Conservation (phyloP, 2,888 invertebrate genomes). For the Crossocerus cetratus region DNA sequence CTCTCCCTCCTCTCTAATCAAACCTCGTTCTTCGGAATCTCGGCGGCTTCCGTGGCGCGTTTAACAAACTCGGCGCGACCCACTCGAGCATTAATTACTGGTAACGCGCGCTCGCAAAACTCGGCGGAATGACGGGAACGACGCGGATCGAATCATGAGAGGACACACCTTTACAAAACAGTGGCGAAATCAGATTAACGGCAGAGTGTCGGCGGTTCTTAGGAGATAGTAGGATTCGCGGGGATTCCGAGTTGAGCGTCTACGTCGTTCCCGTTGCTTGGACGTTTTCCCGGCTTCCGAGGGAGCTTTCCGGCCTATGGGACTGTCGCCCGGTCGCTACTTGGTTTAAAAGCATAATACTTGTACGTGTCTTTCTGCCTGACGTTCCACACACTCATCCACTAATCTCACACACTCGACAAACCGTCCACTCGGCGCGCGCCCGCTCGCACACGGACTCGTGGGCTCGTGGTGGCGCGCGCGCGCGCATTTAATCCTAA, state of each 20-base stretch:
- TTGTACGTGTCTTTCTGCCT: slow-evolving; percentile 20
- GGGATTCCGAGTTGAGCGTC: background rate
- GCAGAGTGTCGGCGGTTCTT: too few relatives aligned
- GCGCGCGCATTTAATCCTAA: slow-evolving; percentile 36
- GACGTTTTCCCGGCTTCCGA: slow-evolving; percentile 49
- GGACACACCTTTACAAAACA: background rate
- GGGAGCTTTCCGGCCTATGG: slow-evolving; percentile 48
- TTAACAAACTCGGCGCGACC: background rate
- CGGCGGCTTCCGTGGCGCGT: background rate
- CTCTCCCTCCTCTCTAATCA: background rate
- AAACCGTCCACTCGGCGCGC: background rate
- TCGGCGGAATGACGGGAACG: slow-evolving; percentile 36
- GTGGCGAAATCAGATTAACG: too few relatives aligned
- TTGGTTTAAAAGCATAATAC: slow-evolving; percentile 48
- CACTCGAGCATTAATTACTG: background rate
- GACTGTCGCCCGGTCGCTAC: slow-evolving; percentile 44
- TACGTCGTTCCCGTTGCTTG: slow-evolving; percentile 45
- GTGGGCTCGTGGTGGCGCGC: slow-evolving; percentile 21
- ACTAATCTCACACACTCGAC: background rate
- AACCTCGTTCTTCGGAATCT: background rate
- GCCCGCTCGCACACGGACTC: slow-evolving; percentile 9
- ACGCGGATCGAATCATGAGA: slow-evolving; percentile 34
- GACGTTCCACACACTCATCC: background rate
- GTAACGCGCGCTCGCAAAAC: slow-evolving; percentile 32
- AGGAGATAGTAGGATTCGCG: too few relatives aligned